A percentile compares a stretch with the other conserved stretches of the same genome.
Conservation (phyloP, 37 sponge, comb jelly and placozoan genomes). For the Mnemiopsis leidyi region DNA sequence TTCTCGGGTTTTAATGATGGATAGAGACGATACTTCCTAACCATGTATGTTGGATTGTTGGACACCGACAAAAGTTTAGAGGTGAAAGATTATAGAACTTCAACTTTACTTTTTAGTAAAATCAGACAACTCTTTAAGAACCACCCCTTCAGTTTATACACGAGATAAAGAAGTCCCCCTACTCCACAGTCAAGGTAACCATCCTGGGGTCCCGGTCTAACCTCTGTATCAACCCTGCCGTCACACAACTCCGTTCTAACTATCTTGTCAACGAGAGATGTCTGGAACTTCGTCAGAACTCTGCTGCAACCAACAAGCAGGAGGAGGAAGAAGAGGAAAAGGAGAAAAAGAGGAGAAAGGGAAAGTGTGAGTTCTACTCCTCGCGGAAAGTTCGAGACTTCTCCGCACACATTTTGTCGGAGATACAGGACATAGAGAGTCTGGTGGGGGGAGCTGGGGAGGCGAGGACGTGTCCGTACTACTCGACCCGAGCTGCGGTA, state of each 20-base stretch:
- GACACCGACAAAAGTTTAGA: no score
- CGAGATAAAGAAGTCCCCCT: constrained; percentile 87
- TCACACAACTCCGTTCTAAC: constrained; percentile 72
- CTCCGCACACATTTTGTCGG: constrained; percentile 67
- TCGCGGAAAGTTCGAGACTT: constrained; percentile 15
- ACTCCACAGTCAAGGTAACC: constrained; percentile 72
- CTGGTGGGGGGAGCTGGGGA: constrained; percentile 76
- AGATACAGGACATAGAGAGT: constrained; percentile 92
- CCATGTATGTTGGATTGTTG: no score
- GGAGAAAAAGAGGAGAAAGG: constrained; percentile 68
- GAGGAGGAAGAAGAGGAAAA: constrained; percentile 27
- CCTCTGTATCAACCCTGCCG: constrained; percentile 88
- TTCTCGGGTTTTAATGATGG: no score
- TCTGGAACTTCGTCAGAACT: constrained; percentile 82
- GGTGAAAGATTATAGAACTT: no score
- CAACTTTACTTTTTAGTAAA: no score
- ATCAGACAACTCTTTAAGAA: no score
- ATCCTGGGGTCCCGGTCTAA: constrained; percentile 88
- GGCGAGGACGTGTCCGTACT: constrained; percentile 90
- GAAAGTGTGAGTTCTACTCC: constrained; percentile 45
- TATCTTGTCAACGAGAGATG: constrained; percentile 92
- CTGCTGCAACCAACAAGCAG: background rate
- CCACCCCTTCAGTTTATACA: constrained; percentile 88
- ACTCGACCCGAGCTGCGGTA: constrained; percentile 78
- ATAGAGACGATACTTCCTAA: no score